These are phyloP conservation scores for Pangasianodon hypophthalmus DNA, from an alignment of 2,113 vertebrate genomes.

Conservation along the genomic window DNA sequence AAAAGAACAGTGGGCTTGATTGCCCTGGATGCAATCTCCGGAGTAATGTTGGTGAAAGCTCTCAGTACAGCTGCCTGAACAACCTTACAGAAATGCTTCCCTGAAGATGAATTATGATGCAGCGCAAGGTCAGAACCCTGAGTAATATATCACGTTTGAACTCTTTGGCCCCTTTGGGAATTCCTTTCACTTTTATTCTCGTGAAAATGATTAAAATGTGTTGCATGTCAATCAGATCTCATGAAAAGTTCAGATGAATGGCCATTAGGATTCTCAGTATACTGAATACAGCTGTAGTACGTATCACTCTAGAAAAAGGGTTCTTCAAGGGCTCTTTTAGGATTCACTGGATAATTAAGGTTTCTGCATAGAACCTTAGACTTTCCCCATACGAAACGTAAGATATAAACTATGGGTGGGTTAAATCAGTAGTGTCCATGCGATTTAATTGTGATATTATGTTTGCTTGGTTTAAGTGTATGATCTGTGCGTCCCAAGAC, in stretches of 20 bases:
- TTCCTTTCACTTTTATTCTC: conserved; percentile 18
- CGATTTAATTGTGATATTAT: background rate
- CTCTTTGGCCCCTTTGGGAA: background rate
- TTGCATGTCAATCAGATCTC: background rate
- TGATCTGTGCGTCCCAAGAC: background rate
- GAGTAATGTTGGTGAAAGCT: conserved; percentile 42
- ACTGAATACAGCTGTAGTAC: background rate
- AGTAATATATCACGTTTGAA: conserved; percentile 32
- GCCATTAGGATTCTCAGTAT: background rate
- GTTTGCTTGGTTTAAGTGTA: background rate
- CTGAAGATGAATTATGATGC: conserved; percentile 47
- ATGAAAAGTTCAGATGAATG: background rate
- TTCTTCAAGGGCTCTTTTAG: background rate
- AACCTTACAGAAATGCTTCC: conserved; percentile 38
- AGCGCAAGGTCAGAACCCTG: conserved; percentile 3
- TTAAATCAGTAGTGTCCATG: background rate
- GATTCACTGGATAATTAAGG: background rate
- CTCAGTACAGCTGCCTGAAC: conserved; percentile 17
- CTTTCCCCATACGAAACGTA: background rate
- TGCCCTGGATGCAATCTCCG: conserved; percentile 37
- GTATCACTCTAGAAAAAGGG: background rate
- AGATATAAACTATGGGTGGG: background rate
- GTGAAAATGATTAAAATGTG: conserved; percentile 30
- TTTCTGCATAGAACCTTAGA: background rate
- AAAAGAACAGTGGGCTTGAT: conserved; percentile 23